Base-by-base conservation (phyloP, 2,888 invertebrate genomes). In the Chalcis sispes region DNA sequence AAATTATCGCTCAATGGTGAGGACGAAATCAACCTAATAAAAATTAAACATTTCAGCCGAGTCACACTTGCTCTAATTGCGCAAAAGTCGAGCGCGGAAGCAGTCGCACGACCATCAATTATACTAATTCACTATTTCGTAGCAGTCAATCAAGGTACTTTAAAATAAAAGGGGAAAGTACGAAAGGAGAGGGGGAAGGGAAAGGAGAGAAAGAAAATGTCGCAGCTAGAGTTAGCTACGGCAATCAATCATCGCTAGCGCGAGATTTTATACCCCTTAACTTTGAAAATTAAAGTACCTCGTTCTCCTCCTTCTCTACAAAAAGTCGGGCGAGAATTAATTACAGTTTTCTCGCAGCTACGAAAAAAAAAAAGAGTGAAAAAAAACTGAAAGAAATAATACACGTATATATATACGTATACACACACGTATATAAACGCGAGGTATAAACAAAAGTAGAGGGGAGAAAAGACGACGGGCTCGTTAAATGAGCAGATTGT, bases 401-500 rank as follows among this genome's bases (percentile, higher is more conserved):
- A 13, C 18, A 36, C 4, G 20, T 23, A 32, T 4, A 58, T 18
- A 10, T 29, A 20, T 59, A 1, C 20, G 20, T 15, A 20, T 4
- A 20, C 20, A 15, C 18, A 36, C 20, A 48, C 76, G 70, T 20
- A 15, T 4, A 5, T n/a, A 54, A 25, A 61, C 61, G 70, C 64
- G 72, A 76, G 50, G 36, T 5, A 40, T n/a, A 23, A 58, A 1
- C 8, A 48, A 29, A 36, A 23, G 36, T 32, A n/a, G 20, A 46
- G 25, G 46, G 29, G 8, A 1, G n/a, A 25, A 42, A 27, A 23
- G n/a, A 61, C 58, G 66, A 65, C 61, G 62, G 56, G 70, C 76
- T 78, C 77, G 72, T 75, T 76, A 79, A 79, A 81, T 82, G 80
- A 81, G 80, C 78, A 84, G 84, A 85, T 83, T 84, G 83, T 87